Conservation (phyloP, 2,113 vertebrate species). For the Zosterops japonicus region DNA sequence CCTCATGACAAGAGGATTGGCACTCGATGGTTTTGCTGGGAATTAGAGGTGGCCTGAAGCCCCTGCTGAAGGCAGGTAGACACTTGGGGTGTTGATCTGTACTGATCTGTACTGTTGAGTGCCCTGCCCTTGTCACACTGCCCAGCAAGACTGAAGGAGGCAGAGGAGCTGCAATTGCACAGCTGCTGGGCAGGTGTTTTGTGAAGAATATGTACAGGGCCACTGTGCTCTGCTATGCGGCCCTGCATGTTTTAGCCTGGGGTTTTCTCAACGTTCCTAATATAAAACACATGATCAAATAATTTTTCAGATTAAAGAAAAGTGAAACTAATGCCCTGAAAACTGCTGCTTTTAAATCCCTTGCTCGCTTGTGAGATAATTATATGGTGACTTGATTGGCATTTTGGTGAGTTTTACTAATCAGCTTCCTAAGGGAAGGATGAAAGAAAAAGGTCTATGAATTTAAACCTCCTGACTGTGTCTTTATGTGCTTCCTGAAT, state of each 20-base stretch:
- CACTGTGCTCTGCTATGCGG: not conserved
- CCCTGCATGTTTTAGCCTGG: not conserved
- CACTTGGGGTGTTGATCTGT: not conserved
- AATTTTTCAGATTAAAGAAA: not conserved
- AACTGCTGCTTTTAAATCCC: not conserved
- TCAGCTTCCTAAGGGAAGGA: not conserved
- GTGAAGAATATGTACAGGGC: rapidly evolving
- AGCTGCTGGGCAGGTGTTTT: not conserved
- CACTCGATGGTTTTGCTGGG: rapidly evolving
- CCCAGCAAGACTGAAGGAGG: not conserved
- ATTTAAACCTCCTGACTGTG: not conserved
- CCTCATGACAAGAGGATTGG: not conserved
- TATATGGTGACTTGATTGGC: not conserved
- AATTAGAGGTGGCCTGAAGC: not conserved
- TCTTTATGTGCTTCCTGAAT: not conserved
- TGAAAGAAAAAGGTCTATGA: slow-evolving; percentile 9
- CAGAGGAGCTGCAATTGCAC: not conserved
- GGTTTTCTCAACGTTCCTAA: not conserved
- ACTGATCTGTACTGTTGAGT: too few relatives aligned
- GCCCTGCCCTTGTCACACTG: not conserved
- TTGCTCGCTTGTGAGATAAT: not conserved
- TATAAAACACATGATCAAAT: not conserved
- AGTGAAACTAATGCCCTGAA: not conserved
- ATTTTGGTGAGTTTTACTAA: slow-evolving; percentile 12
- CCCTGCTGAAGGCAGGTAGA: not conserved